A percentile compares a stretch with the other conserved stretches of the same genome.
phyloP scores from a whole-genome alignment of 2,113 vertebrate species.

The Pseudorhombus dupliciocellatus region DNA sequence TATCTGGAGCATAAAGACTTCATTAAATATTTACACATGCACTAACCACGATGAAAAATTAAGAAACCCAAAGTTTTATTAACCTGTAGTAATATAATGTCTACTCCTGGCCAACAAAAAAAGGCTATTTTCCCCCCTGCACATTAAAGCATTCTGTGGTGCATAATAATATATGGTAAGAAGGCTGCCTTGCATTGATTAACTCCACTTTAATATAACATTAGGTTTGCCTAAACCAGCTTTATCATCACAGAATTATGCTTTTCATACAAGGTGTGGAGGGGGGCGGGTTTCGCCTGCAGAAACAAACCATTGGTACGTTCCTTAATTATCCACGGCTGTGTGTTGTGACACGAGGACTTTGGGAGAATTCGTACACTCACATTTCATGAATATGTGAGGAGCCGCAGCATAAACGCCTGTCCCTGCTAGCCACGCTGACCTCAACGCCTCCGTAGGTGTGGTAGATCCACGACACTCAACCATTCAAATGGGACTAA shows the following conservation, averaged over 20 bases:
- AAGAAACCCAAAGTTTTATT: slow-evolving; percentile 82
- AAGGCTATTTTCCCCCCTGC: slow-evolving; percentile 58
- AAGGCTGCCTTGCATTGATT: slow-evolving; percentile 77
- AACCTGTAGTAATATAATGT: slow-evolving; percentile 84
- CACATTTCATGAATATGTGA: slow-evolving; percentile 71
- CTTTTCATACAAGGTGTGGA: slow-evolving; percentile 77
- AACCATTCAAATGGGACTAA: slow-evolving; percentile 73
- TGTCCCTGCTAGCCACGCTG: slow-evolving; percentile 56
- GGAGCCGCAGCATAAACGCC: slow-evolving; percentile 38
- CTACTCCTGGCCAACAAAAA: slow-evolving; percentile 71
- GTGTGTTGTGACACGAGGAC: slow-evolving; percentile 56
- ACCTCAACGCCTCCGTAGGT: slow-evolving; percentile 61
- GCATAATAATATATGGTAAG: slow-evolving; percentile 81
- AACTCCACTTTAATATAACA: slow-evolving; percentile 82
- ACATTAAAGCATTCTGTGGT: slow-evolving; percentile 77
- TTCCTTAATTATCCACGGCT: slow-evolving; percentile 72
- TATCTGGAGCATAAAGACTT: slow-evolving; percentile 81
- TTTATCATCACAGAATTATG: slow-evolving; percentile 79
- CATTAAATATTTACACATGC: slow-evolving; percentile 84
- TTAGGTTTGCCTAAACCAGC: slow-evolving; percentile 82
- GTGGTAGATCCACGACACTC: slow-evolving; percentile 71
- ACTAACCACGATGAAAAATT: slow-evolving; percentile 82
- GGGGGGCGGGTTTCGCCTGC: slow-evolving; percentile 67
- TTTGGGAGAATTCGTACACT: slow-evolving; percentile 46
- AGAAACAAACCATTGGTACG: slow-evolving; percentile 74